Evolutionary conservation across 1,140 invertebrate species (phyloP), one percentile per base, ranked within the genome.

Genomic region (Drosophila baimaii): DNA sequence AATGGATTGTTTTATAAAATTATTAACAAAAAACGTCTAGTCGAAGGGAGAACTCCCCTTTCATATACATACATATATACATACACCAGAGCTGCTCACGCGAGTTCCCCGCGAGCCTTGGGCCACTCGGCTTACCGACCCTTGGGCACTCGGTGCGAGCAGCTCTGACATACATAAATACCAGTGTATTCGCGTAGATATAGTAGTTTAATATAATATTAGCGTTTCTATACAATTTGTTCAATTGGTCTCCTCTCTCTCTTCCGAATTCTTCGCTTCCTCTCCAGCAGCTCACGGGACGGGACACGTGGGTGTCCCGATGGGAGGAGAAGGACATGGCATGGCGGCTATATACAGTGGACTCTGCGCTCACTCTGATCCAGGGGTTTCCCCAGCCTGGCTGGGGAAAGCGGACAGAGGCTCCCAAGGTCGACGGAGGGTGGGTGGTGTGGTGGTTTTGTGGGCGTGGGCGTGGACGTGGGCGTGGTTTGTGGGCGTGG

Each of bases 221-320:
- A 81, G 70, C 71, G 62, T 76, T 68, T 81, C 65, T 89, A 78
- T 89, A 89, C 84, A 89, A 90, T 89, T 89, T 89, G 84, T 89
- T 89, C 84, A 89, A 66, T 66, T 68, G 65, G 65, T 66, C 35
- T 49, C 51, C 58, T 62, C 57, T 47, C 4, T 55, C 39, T 54
- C 31, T 56, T 27, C 23, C 46, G 51, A 54, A 54, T 23, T 25
- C 39, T 33, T 33, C 39, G 51, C 31, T 57, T 56, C 51, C 15
- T 47, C 66, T 58, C 64, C 77, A 55, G 35, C 74, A 59, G 79
- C 44, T 39, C 19, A 71, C 55, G 47, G 46, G 69, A 47, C 35
- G 35, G 59, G 61, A 54, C 51, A 54, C 13, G 49, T 13, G 31
- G 31, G 23, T 44, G 15, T 39, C 9, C 29, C 23, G 54, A 27